Conservation (phyloP, 2,797 vertebrate species). For the Etheostoma nigrum region DNA sequence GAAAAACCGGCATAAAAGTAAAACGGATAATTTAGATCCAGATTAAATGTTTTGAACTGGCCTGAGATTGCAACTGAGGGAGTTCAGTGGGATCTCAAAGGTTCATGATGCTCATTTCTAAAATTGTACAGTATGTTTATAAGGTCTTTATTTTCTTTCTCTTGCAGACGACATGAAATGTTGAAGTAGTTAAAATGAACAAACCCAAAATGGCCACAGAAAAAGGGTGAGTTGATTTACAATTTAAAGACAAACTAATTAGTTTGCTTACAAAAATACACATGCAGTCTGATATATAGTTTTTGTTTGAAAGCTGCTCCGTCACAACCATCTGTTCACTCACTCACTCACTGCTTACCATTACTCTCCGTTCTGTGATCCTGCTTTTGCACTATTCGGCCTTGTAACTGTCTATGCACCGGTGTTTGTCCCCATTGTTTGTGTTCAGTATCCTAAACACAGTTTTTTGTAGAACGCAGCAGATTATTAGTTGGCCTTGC, state of each 20-base stretch:
- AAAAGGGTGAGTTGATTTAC: constrained; percentile 90
- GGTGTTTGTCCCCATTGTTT: neutral
- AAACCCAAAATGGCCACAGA: constrained; percentile 94
- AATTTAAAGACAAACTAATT: constrained; percentile 17
- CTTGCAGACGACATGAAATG: constrained; percentile 85
- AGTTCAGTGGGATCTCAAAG: constrained; percentile 36
- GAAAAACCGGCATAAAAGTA: no score
- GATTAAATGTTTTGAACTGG: no score
- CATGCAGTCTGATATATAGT: neutral
- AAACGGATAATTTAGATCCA: no score
- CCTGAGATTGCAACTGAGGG: constrained; percentile 14
- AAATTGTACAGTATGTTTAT: constrained; percentile 28
- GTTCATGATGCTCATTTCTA: constrained; percentile 24
- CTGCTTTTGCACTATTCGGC: constrained; percentile 1
- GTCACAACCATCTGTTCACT: constrained; percentile 34
- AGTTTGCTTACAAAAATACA: constrained; percentile 12
- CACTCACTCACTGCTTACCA: neutral
- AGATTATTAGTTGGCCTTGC: constrained; percentile 17
- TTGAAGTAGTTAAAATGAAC: constrained; percentile 91
- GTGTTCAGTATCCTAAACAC: neutral
- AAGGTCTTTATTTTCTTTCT: constrained; percentile 47
- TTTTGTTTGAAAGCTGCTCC: constrained; percentile 24
- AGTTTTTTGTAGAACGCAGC: constrained; percentile 11
- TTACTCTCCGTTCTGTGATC: constrained; percentile 5
- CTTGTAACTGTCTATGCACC: neutral